phyloP scores from a whole-genome alignment of 2,113 vertebrate genomes.

The Glaucidium brasilianum region DNA sequence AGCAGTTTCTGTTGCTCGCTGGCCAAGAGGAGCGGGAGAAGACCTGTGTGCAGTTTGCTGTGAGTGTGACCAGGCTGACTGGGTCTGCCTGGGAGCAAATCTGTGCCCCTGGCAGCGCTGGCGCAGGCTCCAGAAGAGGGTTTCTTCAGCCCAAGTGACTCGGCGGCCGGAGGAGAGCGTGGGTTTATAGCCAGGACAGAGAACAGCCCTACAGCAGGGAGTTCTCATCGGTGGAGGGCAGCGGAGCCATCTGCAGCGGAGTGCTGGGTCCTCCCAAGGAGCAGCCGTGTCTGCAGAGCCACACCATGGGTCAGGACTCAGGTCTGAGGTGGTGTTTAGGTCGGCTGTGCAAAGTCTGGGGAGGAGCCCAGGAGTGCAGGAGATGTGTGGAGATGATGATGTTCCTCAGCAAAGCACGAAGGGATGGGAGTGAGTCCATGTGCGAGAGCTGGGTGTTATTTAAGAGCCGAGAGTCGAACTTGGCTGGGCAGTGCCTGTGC shows the following conservation, averaged over 20 bases:
- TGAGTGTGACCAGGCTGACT: rapidly evolving
- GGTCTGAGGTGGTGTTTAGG: neutral
- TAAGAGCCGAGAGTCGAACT: neutral
- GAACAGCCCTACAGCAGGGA: neutral
- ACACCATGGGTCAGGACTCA: rapidly evolving
- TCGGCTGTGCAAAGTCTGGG: neutral
- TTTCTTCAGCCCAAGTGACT: neutral
- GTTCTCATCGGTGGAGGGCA: neutral
- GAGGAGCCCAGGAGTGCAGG: neutral
- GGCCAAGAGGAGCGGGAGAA: neutral
- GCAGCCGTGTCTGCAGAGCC: neutral
- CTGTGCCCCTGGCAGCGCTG: neutral
- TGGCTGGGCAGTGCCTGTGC: neutral
- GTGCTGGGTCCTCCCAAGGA: neutral
- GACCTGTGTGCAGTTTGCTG: neutral
- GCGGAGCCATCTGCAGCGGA: neutral
- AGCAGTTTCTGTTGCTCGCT: neutral
- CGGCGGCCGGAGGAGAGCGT: neutral
- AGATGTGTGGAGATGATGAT: rapidly evolving
- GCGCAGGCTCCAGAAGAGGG: neutral
- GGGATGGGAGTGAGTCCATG: rapidly evolving
- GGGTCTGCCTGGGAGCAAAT: neutral
- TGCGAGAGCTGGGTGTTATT: neutral
- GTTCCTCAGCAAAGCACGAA: neutral
- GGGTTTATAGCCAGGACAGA: neutral